Evolutionary conservation across 2,888 invertebrate genomes (phyloP).

Genomic region (Lasioglossum figueresi): DNA sequence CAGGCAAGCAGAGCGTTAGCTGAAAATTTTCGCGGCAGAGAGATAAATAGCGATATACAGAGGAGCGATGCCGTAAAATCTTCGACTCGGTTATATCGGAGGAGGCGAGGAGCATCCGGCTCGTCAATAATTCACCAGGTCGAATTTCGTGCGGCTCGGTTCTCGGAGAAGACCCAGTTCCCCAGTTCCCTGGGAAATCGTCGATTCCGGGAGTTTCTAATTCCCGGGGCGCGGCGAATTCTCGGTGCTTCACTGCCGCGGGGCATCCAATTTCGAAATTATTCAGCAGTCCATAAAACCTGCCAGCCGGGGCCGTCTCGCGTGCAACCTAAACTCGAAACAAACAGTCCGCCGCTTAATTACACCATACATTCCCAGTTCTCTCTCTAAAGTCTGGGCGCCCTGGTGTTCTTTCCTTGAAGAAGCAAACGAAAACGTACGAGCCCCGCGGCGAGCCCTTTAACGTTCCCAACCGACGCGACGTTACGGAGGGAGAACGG

Average conservation of each 20-base stretch:
- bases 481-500: neutral
- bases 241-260: neutral
- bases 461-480: conserved; percentile 1
- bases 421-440: conserved; percentile 21
- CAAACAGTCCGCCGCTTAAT: conserved; percentile 34
- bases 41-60: neutral
- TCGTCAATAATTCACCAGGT: neutral
- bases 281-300: conserved; percentile 16
- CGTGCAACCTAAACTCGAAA: conserved; percentile 7
- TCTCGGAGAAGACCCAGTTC: neutral
- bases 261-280: conserved; percentile 13
- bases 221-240: neutral
- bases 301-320: neutral
- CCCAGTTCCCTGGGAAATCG: neutral
- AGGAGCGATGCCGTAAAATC: neutral
- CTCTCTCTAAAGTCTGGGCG: neutral
- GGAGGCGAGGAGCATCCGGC: neutral
- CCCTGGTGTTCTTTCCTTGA: neutral
- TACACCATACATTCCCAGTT: conserved; percentile 21
- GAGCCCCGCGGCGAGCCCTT: conserved; percentile 13
- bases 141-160: neutral
- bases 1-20: neutral
- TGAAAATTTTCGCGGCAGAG: neutral
- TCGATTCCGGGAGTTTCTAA: neutral
- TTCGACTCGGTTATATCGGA: neutral